Base-by-base conservation (phyloP, 2,113 vertebrate genomes). In the Nannobrachium achirus region DNA sequence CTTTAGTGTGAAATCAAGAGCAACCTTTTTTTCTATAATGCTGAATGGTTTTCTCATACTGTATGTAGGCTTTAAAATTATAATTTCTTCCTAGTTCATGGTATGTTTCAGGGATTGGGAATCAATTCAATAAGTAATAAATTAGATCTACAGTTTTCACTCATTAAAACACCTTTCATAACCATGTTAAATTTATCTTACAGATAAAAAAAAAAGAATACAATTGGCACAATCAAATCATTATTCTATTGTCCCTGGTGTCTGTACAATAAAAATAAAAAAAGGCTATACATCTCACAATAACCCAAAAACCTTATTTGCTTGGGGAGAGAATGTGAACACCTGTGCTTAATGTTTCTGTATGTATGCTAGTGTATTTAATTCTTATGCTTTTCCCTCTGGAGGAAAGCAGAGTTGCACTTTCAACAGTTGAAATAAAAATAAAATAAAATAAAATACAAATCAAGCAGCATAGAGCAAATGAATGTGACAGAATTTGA, bases 51-150 rank as follows among this genome's bases (percentile, higher is more conserved):
- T 1, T 16, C 71, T 80, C 14, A 1, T 15, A 50, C 48, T 33
- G 25, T 33, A 33, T 4, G 25, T 42, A 8, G 6, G 14, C 0
- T 58, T 66, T 44, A 13, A 1, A 16, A 59, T 41, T 1, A 39
- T 44, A 15, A 20, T 10, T 10, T 72, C 64, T 72, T 75, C 57
- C 10, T 63, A 51, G 53, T 46, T 77, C 64, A 38, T 11, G 66
- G 55, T 63, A 52, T 5, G 48, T 57, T 53, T 0, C 38, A 70
- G 39, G 25, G 77, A 66, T 67, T 61, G 42, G 66, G 10, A 55
- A 39, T 56, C 66, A 63, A 76, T 76, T 82, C 53, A 64, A 74
- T 63, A 75, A 88, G 88, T 83, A 93, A 93, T 93, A 93, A 93
- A 93, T 93, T 90, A 91, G 75, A 86, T 76, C 82, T 81, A 75